A percentile compares a stretch with the other conserved stretches of the same genome.
phyloP scores from a whole-genome alignment of 23 tunicate genomes.

The Ascidia mentula region DNA sequence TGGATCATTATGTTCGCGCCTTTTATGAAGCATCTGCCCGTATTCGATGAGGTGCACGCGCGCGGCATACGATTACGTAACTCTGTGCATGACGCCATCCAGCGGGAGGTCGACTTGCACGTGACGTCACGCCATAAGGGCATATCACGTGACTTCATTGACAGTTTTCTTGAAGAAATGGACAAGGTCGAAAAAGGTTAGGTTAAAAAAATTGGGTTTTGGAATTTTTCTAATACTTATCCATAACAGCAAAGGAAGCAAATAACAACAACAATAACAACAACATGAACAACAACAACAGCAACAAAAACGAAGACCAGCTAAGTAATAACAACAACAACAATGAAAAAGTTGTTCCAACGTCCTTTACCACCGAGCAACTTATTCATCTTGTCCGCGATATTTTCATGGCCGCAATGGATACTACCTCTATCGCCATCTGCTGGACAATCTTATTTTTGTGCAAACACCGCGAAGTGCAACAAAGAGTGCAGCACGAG shows the following conservation, averaged over 20 bases:
- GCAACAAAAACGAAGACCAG: background rate
- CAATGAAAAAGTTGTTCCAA: background rate
- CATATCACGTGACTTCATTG: conserved; percentile 6
- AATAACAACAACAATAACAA: background rate
- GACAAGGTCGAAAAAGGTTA: background rate
- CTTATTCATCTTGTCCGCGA: conserved; percentile 26
- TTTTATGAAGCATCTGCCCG: conserved; percentile 5
- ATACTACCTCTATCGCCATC: conserved; percentile 44
- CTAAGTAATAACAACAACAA: conserved; percentile 1
- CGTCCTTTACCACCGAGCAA: conserved; percentile 25
- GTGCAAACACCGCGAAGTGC: conserved; percentile 26
- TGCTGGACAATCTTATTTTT: conserved; percentile 35
- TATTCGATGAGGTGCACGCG: background rate
- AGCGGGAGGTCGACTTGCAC: background rate
- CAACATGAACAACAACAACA: conserved; percentile 1
- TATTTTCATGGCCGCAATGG: conserved; percentile 48
- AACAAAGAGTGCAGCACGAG: conserved; percentile 37
- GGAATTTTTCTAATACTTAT: background rate
- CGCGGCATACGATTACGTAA: background rate
- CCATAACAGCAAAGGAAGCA: background rate
- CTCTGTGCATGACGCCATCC: background rate
- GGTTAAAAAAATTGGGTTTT: background rate
- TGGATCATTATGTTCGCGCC: conserved; percentile 15
- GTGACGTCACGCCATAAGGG: background rate
- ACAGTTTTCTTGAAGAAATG: conserved; percentile 15